Base-by-base conservation (phyloP, 2,113 vertebrate genomes). In the Lepus timidus region DNA sequence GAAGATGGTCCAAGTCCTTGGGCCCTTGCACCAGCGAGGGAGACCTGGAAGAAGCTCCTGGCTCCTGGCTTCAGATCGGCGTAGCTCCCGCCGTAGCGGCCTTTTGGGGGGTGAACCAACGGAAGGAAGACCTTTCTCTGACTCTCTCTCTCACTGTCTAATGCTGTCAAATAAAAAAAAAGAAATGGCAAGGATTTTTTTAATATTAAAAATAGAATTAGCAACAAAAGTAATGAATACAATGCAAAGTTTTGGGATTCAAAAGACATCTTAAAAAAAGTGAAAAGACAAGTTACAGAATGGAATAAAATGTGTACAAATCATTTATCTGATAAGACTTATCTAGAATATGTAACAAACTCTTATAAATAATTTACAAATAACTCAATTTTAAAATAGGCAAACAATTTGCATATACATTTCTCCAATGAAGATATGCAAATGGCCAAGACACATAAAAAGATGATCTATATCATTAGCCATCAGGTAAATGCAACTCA, bases 401-500 rank as follows among this genome's bases (percentile, higher is more conserved):
- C 20, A 73, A 80, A 85, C 6, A 39, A 55, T 51, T 86, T 74
- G 58, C 74, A 80, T 81, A 84, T 19, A 79, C 39, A 33, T 94
- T 78, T 89, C 64, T 90, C 80, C 23, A 52, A 90, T 52, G 39
- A 86, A 91, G n/a, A 68, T 49, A 65, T 58, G 49, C 61, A 95
- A 68, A 68, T 61, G 14, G 10, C 11, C 49, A 87, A 39, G 10
- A 65, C 68, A n/a, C 70, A 61, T 39, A 27, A 87, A 87, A 91
- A 76, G 51, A 67, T 82, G 33, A 65, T 86, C 58, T 68, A 87
- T 31, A 31, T 81, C 33, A 81, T 44, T 87, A 81, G 6, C 20
- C 17, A 61, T 75, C 23, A 51, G 31, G n/a, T 51, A 91, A 75
- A 52, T 95, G 61, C 83, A 91, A 81, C 31, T 75, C 20, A 62